Evolutionary conservation across 1,140 invertebrate genomes (phyloP).

Genomic region (Drosophila serrata): DNA sequence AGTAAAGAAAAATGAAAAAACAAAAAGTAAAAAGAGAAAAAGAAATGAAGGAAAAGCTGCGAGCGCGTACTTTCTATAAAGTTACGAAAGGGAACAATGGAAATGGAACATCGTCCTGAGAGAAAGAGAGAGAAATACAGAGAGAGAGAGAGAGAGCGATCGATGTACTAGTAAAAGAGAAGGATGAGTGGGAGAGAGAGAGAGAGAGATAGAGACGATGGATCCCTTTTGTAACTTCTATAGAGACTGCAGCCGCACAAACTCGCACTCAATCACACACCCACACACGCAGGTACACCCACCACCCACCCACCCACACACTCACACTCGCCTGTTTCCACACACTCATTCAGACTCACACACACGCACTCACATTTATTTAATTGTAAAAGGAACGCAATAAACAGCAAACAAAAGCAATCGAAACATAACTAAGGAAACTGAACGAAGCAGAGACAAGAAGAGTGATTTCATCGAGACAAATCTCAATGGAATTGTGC

Average conservation of each 20-base stretch:
- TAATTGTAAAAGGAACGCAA: conserved; percentile 68
- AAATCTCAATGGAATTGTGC: conserved; percentile 72
- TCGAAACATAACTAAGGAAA: conserved; percentile 44
- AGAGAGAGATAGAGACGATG: conserved; percentile 45
- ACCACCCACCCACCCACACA: conserved; percentile 9
- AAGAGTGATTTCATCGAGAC: conserved; percentile 68
- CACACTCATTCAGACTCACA: conserved; percentile 42
- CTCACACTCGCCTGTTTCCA: conserved; percentile 33
- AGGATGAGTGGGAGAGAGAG: conserved; percentile 22
- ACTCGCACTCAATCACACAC: conserved; percentile 42
- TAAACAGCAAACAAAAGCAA: conserved; percentile 61
- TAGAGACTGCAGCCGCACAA: conserved; percentile 78
- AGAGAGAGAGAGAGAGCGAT: conserved; percentile 11
- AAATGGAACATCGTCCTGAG: conserved; percentile 18
- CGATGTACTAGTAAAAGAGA: not conserved
- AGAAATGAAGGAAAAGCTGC: conserved; percentile 37
- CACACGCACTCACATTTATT: conserved; percentile 69
- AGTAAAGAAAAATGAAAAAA: conserved; percentile 30
- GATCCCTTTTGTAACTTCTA: conserved; percentile 80
- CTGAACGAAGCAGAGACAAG: conserved; percentile 54
- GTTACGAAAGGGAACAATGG: conserved; percentile 66
- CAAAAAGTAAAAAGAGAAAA: conserved; percentile 34
- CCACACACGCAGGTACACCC: conserved; percentile 18
- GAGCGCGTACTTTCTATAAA: conserved; percentile 83
- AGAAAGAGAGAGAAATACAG: conserved; percentile 4